Base-by-base conservation (phyloP, 2,797 vertebrate genomes). In the Spinibarbus caldwelli region DNA sequence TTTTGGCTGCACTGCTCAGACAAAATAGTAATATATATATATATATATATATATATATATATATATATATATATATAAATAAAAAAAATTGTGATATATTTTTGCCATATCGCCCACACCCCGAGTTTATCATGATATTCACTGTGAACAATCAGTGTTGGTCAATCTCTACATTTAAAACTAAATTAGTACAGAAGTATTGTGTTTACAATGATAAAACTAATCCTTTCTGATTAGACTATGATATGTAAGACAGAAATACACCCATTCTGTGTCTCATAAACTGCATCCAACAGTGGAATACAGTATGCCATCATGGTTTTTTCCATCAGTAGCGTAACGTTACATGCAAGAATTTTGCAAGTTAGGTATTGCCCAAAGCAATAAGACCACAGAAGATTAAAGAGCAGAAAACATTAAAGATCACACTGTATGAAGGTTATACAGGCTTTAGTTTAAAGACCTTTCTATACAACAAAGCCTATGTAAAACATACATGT, bases 301-400 rank as follows among this genome's bases (percentile, higher is more conserved):
- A 86, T 78, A 80, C 72, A 80, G 70, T 47, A 57, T 89, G 82
- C 82, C 87, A 88, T 88, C 87, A 86, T 57, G 87, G 87, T 78
- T 85, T 88, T 87, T 87, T 84, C 85, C 85, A 88, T 83, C 78
- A 87, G 52, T 52, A 81, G 68, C 49, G 45, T 83, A 62, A 62
- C 57, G 57, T 62, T 62, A 81, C 76, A 82, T 82, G 79, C 70
- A 67, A 79, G 52, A 85, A 57, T 84, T 85, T 89, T 66, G 78
- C 62, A 83, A 78, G 59, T 86, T 77, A 78, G 78, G 79, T 83
- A 87, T 78, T 82, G 84, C 70, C 52, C 36, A 31, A 72, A 76
- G 57, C 21, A 75, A 67, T 66, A 82, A 62, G 43, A 70, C 29
- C 45, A 80, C 43, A 67, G 79, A 66, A 75, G 59, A 79, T 70